These are phyloP conservation scores for Halictus ligatus DNA, from an alignment of 2,888 invertebrate species.

Conservation along the genomic window DNA sequence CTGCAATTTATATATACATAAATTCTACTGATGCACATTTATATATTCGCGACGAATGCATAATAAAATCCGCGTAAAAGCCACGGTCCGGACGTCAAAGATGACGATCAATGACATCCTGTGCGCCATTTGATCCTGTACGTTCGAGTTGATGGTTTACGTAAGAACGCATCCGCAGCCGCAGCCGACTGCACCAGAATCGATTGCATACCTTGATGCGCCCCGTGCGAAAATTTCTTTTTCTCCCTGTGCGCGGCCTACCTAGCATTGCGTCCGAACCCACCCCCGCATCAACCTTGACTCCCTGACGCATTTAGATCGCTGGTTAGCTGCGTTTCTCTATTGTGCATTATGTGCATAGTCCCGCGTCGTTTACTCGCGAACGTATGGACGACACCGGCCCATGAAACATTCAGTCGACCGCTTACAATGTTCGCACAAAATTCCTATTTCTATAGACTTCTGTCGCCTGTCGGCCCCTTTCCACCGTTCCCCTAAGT, in stretches of 20 bases:
- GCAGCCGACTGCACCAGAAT: constrained; percentile 38
- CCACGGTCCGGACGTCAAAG: too few species aligned
- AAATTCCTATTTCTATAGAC: not conserved
- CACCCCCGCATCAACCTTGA: constrained; percentile 43
- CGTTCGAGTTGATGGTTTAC: not conserved
- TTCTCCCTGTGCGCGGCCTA: constrained; percentile 4
- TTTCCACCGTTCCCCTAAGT: not conserved
- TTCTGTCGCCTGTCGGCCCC: not conserved
- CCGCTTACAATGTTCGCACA: not conserved
- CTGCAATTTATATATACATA: too few species aligned
- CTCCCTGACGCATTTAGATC: constrained; percentile 36
- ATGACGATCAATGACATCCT: too few species aligned
- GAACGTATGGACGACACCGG: not conserved
- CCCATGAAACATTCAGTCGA: not conserved
- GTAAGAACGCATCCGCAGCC: constrained; percentile 15
- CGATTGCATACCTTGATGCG: constrained; percentile 47
- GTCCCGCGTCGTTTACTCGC: not conserved
- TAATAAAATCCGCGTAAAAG: too few species aligned
- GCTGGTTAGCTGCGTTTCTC: constrained; percentile 35
- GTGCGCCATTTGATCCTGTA: not conserved
- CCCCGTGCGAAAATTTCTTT: constrained; percentile 35
- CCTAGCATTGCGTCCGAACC: constrained; percentile 5
- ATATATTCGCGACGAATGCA: too few species aligned
- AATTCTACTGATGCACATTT: too few species aligned
- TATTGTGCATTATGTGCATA: constrained; percentile 4